A percentile compares a stretch with the other conserved stretches of the same genome.
Evolutionary conservation across 2,797 vertebrate genomes (phyloP).

Genomic region (Hyperoplus immaculatus): DNA sequence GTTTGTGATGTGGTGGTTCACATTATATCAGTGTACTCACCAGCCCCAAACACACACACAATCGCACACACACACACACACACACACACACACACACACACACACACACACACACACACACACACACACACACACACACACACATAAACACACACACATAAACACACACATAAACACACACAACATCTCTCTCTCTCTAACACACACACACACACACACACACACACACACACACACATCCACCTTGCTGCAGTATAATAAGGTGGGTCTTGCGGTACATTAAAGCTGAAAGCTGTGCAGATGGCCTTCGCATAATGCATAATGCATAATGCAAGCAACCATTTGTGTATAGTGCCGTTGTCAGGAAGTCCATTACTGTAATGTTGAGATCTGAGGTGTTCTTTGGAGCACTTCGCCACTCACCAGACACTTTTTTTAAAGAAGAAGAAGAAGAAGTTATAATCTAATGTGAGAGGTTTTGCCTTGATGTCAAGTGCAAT

Average conservation of each 20-base stretch:
- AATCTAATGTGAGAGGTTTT: slow-evolving; percentile 52
- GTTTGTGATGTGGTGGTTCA: slow-evolving; percentile 16
- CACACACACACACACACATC: neutral
- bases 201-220: slow-evolving; percentile 2
- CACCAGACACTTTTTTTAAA: neutral
- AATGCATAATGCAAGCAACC: slow-evolving; percentile 72
- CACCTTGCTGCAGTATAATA: slow-evolving; percentile 41
- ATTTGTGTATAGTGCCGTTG: slow-evolving; percentile 43
- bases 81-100: neutral
- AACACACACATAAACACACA: neutral
- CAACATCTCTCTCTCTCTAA: too few species aligned
- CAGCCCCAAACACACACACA: neutral
- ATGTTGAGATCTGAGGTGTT: slow-evolving; percentile 58
- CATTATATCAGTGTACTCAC: slow-evolving; percentile 37
- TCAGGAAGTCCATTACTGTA: slow-evolving; percentile 72
- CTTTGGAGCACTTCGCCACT: slow-evolving; percentile 27
- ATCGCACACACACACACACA: neutral
- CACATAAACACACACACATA: neutral
- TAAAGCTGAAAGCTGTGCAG: slow-evolving; percentile 71
- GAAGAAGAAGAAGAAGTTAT: slow-evolving; percentile 10
- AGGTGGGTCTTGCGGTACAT: slow-evolving; percentile 49
- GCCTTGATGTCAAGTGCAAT: slow-evolving; percentile 71
- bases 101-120: neutral
- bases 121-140: neutral
- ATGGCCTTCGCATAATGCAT: slow-evolving; percentile 69